A percentile compares a stretch with the other conserved stretches of the same genome.
phyloP scores from a whole-genome alignment of 1,140 invertebrate genomes.

The Mamestra configurata region DNA sequence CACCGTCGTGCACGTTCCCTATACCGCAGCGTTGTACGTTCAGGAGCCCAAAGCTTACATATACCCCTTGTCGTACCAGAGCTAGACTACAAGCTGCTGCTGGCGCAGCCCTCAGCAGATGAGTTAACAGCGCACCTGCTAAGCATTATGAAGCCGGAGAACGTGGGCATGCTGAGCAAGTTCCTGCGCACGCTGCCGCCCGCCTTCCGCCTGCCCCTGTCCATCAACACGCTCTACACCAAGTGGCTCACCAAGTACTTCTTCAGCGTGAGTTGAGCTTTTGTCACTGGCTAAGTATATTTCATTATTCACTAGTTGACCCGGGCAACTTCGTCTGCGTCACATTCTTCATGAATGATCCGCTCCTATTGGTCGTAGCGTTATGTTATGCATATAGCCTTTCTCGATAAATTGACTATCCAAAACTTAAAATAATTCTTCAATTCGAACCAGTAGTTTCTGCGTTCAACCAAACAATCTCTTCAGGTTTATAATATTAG shows the following conservation, averaged over 20 bases:
- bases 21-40: not conserved
- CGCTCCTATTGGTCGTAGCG: too few relatives aligned
- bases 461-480: too few relatives aligned
- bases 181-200: constrained; percentile 76
- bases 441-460: too few relatives aligned
- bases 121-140: constrained; percentile 63
- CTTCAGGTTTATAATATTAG: too few relatives aligned
- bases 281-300: too few relatives aligned
- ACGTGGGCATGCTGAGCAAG: constrained; percentile 72
- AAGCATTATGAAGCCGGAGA: constrained; percentile 69
- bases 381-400: too few relatives aligned
- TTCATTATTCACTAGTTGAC: too few relatives aligned
- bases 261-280: constrained; percentile 72
- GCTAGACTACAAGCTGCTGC: constrained; percentile 79
- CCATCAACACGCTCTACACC: constrained; percentile 72
- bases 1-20: too few relatives aligned
- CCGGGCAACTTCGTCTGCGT: too few relatives aligned
- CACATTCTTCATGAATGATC: too few relatives aligned
- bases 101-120: constrained; percentile 62
- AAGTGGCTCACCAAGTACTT: constrained; percentile 79
- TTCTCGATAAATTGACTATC: too few relatives aligned
- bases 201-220: constrained; percentile 63
- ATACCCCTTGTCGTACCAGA: constrained; percentile 59
- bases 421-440: too few relatives aligned
- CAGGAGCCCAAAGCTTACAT: not conserved